These are phyloP conservation scores for Spondyliosoma cantharus DNA, from an alignment of 2,797 vertebrate species.

Conservation along the genomic window DNA sequence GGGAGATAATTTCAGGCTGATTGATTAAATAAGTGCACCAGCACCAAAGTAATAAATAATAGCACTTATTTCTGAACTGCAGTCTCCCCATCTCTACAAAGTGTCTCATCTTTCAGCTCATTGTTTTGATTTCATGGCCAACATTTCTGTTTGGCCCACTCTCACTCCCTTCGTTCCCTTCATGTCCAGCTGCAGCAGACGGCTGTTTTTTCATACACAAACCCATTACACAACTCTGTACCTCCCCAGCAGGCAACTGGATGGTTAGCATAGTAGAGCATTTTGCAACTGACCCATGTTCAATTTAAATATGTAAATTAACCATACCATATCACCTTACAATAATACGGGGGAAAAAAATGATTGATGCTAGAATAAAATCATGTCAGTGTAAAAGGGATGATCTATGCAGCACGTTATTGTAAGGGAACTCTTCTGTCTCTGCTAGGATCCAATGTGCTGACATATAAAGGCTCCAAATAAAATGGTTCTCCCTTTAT, in stretches of 20 bases:
- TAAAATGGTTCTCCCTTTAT: not conserved
- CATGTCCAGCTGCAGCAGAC: not conserved
- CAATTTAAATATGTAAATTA: not conserved
- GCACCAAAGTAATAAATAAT: not conserved
- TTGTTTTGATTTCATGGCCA: not conserved
- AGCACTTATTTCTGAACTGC: not conserved
- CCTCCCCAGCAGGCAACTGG: not conserved
- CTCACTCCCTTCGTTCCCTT: not conserved
- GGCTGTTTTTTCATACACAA: not conserved
- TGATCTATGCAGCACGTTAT: too few relatives aligned
- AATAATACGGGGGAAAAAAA: not conserved
- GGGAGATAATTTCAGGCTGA: not conserved
- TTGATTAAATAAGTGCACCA: not conserved
- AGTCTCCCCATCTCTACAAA: not conserved
- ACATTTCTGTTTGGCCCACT: not conserved
- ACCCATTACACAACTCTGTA: not conserved
- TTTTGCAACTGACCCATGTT: not conserved
- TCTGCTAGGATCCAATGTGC: not conserved
- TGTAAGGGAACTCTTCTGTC: not conserved
- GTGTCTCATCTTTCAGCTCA: not conserved
- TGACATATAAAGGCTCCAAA: not conserved
- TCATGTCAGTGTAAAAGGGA: not conserved
- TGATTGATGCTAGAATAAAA: not conserved
- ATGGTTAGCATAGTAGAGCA: not conserved
- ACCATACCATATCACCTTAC: not conserved